Base-by-base conservation (phyloP, 2,113 vertebrate genomes). In the Lonchura striata region DNA sequence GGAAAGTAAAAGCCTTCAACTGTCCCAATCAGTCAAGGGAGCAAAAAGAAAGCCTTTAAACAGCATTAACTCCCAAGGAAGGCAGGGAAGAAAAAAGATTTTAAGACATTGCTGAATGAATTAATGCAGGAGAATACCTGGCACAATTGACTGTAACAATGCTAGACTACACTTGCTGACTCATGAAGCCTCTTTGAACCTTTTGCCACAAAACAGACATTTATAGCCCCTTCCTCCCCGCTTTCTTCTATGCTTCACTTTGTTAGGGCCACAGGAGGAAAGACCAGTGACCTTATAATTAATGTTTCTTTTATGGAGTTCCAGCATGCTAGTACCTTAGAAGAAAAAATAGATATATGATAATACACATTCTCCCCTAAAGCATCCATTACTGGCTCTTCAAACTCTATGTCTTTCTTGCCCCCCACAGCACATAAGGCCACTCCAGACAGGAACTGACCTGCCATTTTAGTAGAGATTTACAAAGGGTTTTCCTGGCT, bases 21-120 rank as follows among this genome's bases (percentile, higher is more conserved):
- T 0, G 0, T 47, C 35, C 44, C 12, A 18, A 11, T 63, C 65
- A 52, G 17, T 19, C 33, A 68, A 64, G 9, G 7, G 11, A 63
- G 20, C 5, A 3, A 75, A 56, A 92, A 66, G 12, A 82, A 78
- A 84, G 44, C 19, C 42, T 49, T 78, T 42, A 2, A 8, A 85
- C 4, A 68, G 23, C 33, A 47, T 42, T 56, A 86, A 66, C 22
- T 88, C 46, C 82, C 21, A 64, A 53, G 11, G 33, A 66, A 75
- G 30, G 31, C 3, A 49, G 7, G 23, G 11, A 84, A 70, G 30
- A 39, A 71, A 18, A 78, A 42, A 23, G 11, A 66, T 35, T 71
- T 76, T 33, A 78, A 76, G 16, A 50, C 11, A 35, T 21, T 19
- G 11, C 6, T 30, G 10, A 71, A 93, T 16, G 7, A 87, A 31